These are phyloP conservation scores for Drosophila sproati DNA, from an alignment of 1,140 invertebrate species.

Conservation along the genomic window DNA sequence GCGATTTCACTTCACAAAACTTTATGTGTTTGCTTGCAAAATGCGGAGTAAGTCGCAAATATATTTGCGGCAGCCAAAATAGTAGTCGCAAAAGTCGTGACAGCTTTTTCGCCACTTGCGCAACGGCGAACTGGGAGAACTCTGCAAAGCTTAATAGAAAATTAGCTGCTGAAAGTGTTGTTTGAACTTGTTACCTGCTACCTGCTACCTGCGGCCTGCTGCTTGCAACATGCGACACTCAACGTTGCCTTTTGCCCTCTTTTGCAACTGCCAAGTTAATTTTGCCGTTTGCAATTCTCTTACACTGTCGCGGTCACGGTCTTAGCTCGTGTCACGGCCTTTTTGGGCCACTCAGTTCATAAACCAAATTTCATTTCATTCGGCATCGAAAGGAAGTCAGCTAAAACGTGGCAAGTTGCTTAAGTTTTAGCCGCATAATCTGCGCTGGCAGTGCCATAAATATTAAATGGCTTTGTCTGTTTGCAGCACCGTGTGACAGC, in stretches of 20 bases:
- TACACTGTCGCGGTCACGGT: constrained; percentile 29
- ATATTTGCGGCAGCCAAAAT: constrained; percentile 40
- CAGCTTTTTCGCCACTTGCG: constrained; percentile 41
- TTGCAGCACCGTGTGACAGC: constrained; percentile 27
- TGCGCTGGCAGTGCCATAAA: constrained; percentile 73
- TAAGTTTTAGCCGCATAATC: constrained; percentile 80
- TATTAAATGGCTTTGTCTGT: constrained; percentile 71
- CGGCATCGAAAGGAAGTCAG: constrained; percentile 36
- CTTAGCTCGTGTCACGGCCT: constrained; percentile 40
- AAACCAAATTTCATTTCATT: constrained; percentile 80
- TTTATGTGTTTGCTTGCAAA: constrained; percentile 44
- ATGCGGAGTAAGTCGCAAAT: constrained; percentile 30
- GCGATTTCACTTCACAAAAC: constrained; percentile 18
- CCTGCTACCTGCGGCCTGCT: constrained; percentile 17
- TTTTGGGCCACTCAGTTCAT: constrained; percentile 60
- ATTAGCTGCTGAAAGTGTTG: constrained; percentile 58
- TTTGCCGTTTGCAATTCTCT: constrained; percentile 63
- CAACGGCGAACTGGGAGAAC: constrained; percentile 27
- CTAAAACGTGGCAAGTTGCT: constrained; percentile 62
- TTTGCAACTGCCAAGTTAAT: constrained; percentile 66
- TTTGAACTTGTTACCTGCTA: constrained; percentile 23
- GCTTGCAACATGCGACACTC: constrained; percentile 1
- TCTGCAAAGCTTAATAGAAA: constrained; percentile 50
- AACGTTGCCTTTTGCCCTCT: neutral
- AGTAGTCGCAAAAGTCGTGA: constrained; percentile 60